phyloP scores from a whole-genome alignment of 2,888 invertebrate genomes.

The Fragum fragum region DNA sequence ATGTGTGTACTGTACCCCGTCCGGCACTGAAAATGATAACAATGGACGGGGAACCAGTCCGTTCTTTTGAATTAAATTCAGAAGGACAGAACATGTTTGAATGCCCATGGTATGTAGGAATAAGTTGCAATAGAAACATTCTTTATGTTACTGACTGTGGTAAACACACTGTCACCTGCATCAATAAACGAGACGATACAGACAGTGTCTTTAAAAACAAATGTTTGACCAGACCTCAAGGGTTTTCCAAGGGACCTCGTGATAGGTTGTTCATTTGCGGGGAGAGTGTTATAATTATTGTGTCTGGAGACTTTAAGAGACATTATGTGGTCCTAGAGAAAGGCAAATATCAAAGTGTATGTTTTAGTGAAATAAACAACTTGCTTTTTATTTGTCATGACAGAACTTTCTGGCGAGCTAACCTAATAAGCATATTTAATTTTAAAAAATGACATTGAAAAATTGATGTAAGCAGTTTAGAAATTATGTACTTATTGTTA shows the following conservation, averaged over 20 bases:
- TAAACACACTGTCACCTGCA: background rate
- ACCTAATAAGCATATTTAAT: background rate
- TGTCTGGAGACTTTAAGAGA: slow-evolving; percentile 2
- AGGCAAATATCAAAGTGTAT: background rate
- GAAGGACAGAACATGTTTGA: slow-evolving; percentile 15
- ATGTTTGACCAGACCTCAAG: background rate
- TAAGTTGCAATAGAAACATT: background rate
- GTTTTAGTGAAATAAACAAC: background rate
- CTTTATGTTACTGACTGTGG: background rate
- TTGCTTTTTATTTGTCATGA: background rate
- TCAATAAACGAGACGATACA: slow-evolving; percentile 12
- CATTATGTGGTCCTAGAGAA: slow-evolving; percentile 1
- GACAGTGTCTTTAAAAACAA: background rate
- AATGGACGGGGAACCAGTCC: background rate
- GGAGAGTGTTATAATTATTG: background rate
- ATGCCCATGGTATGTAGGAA: slow-evolving; percentile 10
- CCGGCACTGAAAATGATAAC: background rate
- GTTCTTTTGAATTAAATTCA: background rate
- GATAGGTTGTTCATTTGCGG: slow-evolving; percentile 6
- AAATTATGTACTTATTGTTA: no score
- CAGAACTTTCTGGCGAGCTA: background rate
- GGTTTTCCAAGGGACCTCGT: background rate
- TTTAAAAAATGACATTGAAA: background rate
- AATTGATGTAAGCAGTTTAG: no score
- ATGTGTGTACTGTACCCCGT: slow-evolving; percentile 1